Evolutionary conservation across 2,888 invertebrate genomes (phyloP).

Genomic region (Osmoderma eremita): DNA sequence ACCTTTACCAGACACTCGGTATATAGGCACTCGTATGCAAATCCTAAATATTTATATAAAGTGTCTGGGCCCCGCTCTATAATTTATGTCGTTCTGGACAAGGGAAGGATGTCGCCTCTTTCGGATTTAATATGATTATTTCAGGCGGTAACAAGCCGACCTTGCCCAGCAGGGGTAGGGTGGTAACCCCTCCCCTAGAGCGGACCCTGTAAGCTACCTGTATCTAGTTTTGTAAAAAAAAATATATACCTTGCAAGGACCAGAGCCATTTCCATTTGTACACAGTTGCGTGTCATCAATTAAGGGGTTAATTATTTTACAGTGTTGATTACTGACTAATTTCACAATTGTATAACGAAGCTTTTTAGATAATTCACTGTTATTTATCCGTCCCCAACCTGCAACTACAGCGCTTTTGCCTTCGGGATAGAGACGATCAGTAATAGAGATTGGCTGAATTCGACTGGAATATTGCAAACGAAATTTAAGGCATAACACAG

Average conservation of each 20-base stretch:
- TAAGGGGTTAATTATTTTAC: constrained; percentile 4
- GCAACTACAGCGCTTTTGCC: constrained; percentile 14
- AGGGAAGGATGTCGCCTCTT: too few species aligned
- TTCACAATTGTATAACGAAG: constrained; percentile 7
- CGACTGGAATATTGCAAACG: constrained; percentile 12
- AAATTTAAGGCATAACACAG: constrained; percentile 14
- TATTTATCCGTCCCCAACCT: constrained; percentile 23
- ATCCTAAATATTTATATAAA: too few species aligned
- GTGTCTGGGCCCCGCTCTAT: too few species aligned
- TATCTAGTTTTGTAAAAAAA: too few species aligned
- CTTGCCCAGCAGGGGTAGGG: too few species aligned
- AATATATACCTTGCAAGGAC: constrained; percentile 16
- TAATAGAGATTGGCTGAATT: constrained; percentile 21
- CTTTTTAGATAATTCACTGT: constrained; percentile 10
- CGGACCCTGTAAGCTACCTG: too few species aligned
- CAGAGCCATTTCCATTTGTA: background rate
- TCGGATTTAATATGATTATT: too few species aligned
- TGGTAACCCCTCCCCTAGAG: background rate
- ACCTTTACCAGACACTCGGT: too few species aligned
- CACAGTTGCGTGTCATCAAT: constrained; percentile 19
- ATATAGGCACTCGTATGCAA: too few species aligned
- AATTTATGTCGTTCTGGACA: too few species aligned
- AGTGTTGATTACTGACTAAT: constrained; percentile 14
- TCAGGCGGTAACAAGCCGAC: too few species aligned
- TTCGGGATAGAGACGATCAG: constrained; percentile 19